Evolutionary conservation across 2,113 vertebrate genomes (phyloP).

Genomic region (Dicaeum eximium): DNA sequence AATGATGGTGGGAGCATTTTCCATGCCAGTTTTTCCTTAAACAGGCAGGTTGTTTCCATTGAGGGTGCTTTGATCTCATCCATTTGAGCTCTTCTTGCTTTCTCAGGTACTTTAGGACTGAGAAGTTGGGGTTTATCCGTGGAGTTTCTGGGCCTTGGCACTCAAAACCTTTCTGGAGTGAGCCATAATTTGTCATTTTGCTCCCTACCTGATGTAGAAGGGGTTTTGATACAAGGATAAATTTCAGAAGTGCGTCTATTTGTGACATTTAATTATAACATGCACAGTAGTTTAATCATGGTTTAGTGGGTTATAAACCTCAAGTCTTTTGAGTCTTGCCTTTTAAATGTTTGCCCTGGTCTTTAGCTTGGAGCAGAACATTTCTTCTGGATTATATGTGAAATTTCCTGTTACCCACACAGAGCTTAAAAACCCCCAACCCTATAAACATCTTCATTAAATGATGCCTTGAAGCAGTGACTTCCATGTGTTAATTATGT

Average conservation of each 20-base stretch:
- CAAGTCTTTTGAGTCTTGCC: neutral
- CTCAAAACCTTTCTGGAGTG: neutral
- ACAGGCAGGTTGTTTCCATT: fast-evolving
- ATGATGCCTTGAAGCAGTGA: slow-evolving; percentile 32
- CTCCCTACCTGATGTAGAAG: neutral
- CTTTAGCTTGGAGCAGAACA: neutral
- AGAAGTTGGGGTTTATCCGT: neutral
- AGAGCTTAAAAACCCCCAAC: neutral
- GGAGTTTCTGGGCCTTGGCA: neutral
- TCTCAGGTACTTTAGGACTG: neutral
- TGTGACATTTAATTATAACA: neutral
- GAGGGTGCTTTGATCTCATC: neutral
- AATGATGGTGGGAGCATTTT: neutral
- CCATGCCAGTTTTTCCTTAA: neutral
- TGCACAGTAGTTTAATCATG: neutral
- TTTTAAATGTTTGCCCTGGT: neutral
- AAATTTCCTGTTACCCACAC: neutral
- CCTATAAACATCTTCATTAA: slow-evolving; percentile 46
- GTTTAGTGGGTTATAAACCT: neutral
- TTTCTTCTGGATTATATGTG: neutral
- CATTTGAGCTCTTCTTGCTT: neutral
- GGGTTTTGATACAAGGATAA: neutral
- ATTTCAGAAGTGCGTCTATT: neutral
- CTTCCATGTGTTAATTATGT: slow-evolving; percentile 40
- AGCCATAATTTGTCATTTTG: neutral